These are phyloP conservation scores for Tachypleus tridentatus DNA, from an alignment of 1,140 invertebrate genomes.

Conservation along the genomic window DNA sequence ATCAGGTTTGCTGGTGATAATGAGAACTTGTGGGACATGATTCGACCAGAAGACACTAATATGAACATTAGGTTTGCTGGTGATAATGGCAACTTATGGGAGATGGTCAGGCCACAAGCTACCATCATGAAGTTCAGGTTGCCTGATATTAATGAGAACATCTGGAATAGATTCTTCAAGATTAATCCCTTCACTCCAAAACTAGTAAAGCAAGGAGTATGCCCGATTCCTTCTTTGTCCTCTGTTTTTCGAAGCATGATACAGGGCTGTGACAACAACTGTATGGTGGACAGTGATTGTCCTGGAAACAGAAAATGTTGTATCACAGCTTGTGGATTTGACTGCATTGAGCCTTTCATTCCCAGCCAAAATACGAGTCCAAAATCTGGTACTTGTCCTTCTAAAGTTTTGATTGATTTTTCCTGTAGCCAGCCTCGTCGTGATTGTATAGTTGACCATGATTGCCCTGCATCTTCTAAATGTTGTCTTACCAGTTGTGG, in stretches of 20 bases:
- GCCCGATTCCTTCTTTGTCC: conserved; percentile 20
- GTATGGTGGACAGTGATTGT: conserved; percentile 18
- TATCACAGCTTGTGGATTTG: conserved; percentile 13
- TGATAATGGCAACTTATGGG: no score
- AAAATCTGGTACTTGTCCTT: conserved; percentile 22
- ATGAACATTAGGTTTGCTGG: no score
- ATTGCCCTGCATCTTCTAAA: conserved; percentile 22
- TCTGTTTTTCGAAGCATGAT: conserved; percentile 10
- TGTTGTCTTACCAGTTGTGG: conserved; percentile 27
- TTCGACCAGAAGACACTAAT: no score
- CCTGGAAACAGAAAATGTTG: conserved; percentile 16
- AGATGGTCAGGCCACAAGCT: no score
- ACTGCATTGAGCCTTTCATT: conserved; percentile 9
- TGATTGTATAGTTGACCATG: conserved; percentile 23
- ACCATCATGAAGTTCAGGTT: no score
- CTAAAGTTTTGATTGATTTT: no score
- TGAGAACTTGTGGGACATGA: no score
- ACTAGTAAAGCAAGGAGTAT: conserved; percentile 9
- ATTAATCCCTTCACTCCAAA: no score
- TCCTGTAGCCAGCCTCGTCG: conserved; percentile 6
- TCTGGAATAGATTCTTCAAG: no score
- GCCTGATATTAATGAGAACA: no score
- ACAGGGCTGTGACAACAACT: conserved; percentile 12
- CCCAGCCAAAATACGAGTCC: not conserved
- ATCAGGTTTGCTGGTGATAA: no score